These are phyloP conservation scores for Cephus cinctus DNA, from an alignment of 1,140 invertebrate genomes.

Conservation along the genomic window DNA sequence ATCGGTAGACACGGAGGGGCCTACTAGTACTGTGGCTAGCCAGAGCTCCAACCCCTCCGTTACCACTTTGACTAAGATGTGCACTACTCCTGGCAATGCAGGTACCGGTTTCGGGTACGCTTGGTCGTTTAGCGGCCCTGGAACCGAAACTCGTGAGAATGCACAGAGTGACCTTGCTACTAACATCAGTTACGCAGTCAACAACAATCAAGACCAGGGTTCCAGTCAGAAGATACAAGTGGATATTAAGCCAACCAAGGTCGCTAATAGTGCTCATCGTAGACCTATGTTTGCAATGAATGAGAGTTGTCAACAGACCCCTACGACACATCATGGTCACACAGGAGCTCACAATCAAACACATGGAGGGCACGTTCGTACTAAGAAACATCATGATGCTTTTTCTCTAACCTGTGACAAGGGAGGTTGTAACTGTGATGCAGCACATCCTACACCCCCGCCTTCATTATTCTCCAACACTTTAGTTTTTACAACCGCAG, in stretches of 20 bases:
- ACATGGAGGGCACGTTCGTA: slow-evolving; percentile 44
- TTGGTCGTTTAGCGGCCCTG: slow-evolving; percentile 51
- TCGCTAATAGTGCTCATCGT: slow-evolving; percentile 40
- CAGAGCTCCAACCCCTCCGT: slow-evolving; percentile 32
- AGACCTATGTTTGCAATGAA: slow-evolving; percentile 52
- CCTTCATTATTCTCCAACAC: slow-evolving; percentile 49
- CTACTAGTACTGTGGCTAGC: slow-evolving; percentile 30
- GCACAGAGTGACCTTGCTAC: slow-evolving; percentile 45
- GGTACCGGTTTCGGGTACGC: slow-evolving; percentile 52
- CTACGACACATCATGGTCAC: slow-evolving; percentile 48
- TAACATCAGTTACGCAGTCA: slow-evolving; percentile 51
- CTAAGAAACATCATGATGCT: slow-evolving; percentile 51
- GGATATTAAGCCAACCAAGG: slow-evolving; percentile 48
- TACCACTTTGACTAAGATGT: slow-evolving; percentile 50
- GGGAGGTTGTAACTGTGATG: slow-evolving; percentile 50
- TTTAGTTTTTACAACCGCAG: slow-evolving; percentile 50
- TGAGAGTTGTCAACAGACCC: slow-evolving; percentile 49
- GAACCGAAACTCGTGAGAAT: slow-evolving; percentile 45
- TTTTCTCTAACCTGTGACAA: slow-evolving; percentile 51
- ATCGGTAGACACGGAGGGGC: slow-evolving; percentile 46
- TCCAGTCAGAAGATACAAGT: slow-evolving; percentile 52
- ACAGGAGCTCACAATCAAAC: slow-evolving; percentile 51
- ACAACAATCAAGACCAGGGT: slow-evolving; percentile 54
- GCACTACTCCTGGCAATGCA: slow-evolving; percentile 52
- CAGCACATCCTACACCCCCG: slow-evolving; percentile 42